These are phyloP conservation scores for Mellivora capensis DNA, from an alignment of 2,113 vertebrate species.

Conservation along the genomic window DNA sequence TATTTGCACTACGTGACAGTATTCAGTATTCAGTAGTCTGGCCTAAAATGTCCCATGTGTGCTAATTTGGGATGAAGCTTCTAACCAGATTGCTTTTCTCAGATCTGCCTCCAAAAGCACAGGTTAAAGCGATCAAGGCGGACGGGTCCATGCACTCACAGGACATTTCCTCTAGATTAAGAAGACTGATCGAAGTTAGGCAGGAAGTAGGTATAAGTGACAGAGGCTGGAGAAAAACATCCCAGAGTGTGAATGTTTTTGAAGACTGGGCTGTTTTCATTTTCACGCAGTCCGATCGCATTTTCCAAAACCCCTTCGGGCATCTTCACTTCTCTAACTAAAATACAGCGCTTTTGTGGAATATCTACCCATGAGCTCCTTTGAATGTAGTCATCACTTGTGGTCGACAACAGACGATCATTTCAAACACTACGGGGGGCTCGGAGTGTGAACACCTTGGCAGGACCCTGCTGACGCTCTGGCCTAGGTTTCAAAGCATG, in stretches of 20 bases:
- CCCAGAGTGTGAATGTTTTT: background rate
- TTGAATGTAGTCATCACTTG: background rate
- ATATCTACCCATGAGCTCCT: background rate
- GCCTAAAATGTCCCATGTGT: background rate
- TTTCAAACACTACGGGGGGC: background rate
- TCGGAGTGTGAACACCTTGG: constrained; percentile 40
- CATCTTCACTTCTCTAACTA: background rate
- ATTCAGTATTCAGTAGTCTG: background rate
- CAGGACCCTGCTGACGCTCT: constrained; percentile 45
- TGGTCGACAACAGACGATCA: background rate
- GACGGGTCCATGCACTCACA: background rate
- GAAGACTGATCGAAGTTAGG: background rate
- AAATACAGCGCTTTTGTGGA: background rate
- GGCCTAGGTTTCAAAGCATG: constrained; percentile 55
- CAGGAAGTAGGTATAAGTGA: background rate
- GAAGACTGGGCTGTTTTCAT: constrained; percentile 10
- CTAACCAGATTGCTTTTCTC: background rate
- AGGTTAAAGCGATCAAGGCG: background rate
- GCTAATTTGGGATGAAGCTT: background rate
- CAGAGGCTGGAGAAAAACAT: background rate
- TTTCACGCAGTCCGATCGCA: background rate
- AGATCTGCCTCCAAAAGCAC: background rate
- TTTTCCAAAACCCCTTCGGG: background rate
- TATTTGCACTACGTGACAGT: background rate
- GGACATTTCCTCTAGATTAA: background rate